Base-by-base conservation (phyloP, 2,113 vertebrate genomes). In the Corydoras sp. region DNA sequence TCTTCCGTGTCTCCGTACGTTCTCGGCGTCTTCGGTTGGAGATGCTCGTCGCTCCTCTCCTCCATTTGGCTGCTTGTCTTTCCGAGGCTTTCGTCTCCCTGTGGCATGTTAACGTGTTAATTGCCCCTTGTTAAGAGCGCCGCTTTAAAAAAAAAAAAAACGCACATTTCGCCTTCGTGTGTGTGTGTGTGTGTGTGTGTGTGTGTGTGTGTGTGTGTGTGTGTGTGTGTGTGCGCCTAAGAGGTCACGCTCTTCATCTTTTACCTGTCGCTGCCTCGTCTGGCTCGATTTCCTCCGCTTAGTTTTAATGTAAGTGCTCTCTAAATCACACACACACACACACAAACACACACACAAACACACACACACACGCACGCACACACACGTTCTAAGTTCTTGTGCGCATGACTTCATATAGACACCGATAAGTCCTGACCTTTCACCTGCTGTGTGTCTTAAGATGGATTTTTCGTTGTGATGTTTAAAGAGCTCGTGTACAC, bases 1-100 rank as follows among this genome's bases (percentile, higher is more conserved):
- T 64, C 63, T 59, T 72, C 30, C 35, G 65, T 58, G 31, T 24
- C 4, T 12, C n/a, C 12, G 15, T 50, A 30, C 54, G 58, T 59
- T 13, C 62, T 30, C 62, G 43, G 54, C 54, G 62, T 60, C 50
- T 68, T 63, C 65, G 67, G 54, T 69, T 56, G 15, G 73, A 75
- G 66, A 55, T 59, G 72, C 74, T 67, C 62, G 49, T 63, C 54
- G 59, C 59, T 66, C 65, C 58, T 76, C 71, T 76, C 71, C 72
- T 69, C 62, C 75, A 71, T 77, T 74, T 80, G 65, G 75, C 68
- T 76, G 72, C 78, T 76, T 80, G 78, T 77, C 71, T 80, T 73
- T 73, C 74, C 14, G 72, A 68, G 72, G 72, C 58, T 63, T 68
- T 72, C 71, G 15, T 75, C 77, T 78, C 69, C 73, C 74, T 80